phyloP scores from a whole-genome alignment of 2,888 invertebrate species.

The Drosophila greeni region DNA sequence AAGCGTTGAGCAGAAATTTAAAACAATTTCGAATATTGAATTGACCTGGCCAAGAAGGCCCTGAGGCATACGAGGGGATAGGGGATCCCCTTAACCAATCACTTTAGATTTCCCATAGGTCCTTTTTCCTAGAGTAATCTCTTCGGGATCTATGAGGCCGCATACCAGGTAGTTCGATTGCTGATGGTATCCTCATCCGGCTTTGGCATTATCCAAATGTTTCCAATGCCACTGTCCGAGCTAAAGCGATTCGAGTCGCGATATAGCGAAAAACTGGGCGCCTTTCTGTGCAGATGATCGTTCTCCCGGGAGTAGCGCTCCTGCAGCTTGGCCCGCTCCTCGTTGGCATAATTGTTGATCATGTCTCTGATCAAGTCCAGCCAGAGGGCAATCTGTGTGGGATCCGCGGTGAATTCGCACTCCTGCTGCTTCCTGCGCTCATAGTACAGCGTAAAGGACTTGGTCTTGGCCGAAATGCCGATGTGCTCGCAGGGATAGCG shows the following conservation, averaged over 20 bases:
- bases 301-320: constrained; percentile 74
- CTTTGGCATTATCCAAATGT: constrained; percentile 75
- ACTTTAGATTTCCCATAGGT: constrained; percentile 1
- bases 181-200: constrained; percentile 64
- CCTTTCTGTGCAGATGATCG: constrained; percentile 75
- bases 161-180: constrained; percentile 78
- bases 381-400: constrained; percentile 71
- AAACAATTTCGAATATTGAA: constrained; percentile 14
- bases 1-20: constrained; percentile 7
- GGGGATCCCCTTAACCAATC: background rate
- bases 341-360: constrained; percentile 73
- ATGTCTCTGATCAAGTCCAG: constrained; percentile 76
- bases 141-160: constrained; percentile 42
- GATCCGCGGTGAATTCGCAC: constrained; percentile 76
- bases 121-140: background rate
- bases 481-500: constrained; percentile 78
- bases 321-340: constrained; percentile 75
- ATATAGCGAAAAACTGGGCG: constrained; percentile 74
- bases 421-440: constrained; percentile 77
- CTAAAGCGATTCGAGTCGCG: constrained; percentile 78
- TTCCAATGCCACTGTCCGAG: constrained; percentile 77
- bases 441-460: constrained; percentile 76
- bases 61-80: background rate
- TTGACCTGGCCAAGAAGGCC: constrained; percentile 10
- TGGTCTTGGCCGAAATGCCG: constrained; percentile 74